A percentile compares a stretch with the other conserved stretches of the same genome.
Conservation (phyloP, 35 echinoderm and acorn worm species). For the Amphiura filiformis region DNA sequence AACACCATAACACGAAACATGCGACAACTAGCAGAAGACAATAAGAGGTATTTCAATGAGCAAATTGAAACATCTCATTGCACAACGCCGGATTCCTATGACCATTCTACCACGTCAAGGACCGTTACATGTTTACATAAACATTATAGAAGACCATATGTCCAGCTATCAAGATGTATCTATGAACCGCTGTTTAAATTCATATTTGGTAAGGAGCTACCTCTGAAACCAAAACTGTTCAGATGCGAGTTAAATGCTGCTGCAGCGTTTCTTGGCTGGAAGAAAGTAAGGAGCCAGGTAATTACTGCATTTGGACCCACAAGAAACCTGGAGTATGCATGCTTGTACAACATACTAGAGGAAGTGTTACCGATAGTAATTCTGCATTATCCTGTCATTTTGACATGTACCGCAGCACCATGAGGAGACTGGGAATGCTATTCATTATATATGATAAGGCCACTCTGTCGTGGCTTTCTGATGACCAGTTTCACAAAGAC, state of each 20-base stretch:
- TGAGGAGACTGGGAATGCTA: neutral
- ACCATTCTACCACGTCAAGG: too few relatives aligned
- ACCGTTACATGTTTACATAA: too few relatives aligned
- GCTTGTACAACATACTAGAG: neutral
- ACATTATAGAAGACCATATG: neutral
- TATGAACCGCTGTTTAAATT: neutral
- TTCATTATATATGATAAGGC: neutral
- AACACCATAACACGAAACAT: too few relatives aligned
- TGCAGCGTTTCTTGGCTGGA: neutral
- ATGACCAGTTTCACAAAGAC: neutral
- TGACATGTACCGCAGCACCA: neutral
- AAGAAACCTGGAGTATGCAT: neutral
- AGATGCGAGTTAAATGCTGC: neutral
- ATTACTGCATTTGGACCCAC: neutral
- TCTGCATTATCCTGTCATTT: neutral
- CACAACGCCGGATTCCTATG: too few relatives aligned
- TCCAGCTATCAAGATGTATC: neutral
- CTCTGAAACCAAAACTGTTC: neutral
- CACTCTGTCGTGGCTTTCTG: neutral
- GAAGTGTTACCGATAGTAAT: neutral
- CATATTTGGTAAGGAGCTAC: neutral
- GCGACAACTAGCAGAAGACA: too few relatives aligned
- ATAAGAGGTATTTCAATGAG: too few relatives aligned
- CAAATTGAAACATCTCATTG: too few relatives aligned
- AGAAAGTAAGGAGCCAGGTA: neutral